Evolutionary conservation across 1,140 invertebrate genomes (phyloP).

Genomic region (Scaptomyza graminum): DNA sequence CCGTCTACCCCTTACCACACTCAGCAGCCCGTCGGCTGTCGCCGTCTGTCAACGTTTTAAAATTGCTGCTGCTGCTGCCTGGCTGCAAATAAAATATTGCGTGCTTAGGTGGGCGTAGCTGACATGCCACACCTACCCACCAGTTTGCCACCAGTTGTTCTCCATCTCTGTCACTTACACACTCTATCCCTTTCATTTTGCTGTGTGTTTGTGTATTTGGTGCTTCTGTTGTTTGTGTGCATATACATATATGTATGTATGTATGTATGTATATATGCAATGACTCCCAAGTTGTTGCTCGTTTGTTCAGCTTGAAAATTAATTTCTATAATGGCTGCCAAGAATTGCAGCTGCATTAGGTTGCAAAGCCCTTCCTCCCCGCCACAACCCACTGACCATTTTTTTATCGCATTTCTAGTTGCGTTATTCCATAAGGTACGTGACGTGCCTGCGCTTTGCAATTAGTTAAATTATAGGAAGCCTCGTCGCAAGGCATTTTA

Average conservation of each 20-base stretch:
- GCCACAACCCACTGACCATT: neutral
- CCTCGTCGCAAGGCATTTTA: slow-evolving; percentile 59
- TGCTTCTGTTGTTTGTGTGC: slow-evolving; percentile 47
- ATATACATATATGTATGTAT: slow-evolving; percentile 3
- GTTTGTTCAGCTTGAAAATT: slow-evolving; percentile 82
- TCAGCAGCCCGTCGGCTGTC: slow-evolving; percentile 57
- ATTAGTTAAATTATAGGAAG: slow-evolving; percentile 76
- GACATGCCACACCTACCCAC: slow-evolving; percentile 77
- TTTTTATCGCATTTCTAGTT: neutral
- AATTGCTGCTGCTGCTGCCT: slow-evolving; percentile 67
- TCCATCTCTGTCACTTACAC: neutral
- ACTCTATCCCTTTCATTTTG: neutral
- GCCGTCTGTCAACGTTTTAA: slow-evolving; percentile 74
- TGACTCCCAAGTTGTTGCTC: slow-evolving; percentile 81
- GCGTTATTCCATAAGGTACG: slow-evolving; percentile 47
- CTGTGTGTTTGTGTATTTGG: slow-evolving; percentile 32
- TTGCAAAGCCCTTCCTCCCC: slow-evolving; percentile 11
- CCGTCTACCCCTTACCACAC: slow-evolving; percentile 4
- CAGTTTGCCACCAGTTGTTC: slow-evolving; percentile 37
- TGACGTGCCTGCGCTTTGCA: slow-evolving; percentile 76
- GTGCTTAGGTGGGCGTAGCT: slow-evolving; percentile 78
- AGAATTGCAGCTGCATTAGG: slow-evolving; percentile 74
- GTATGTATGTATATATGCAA: slow-evolving; percentile 64
- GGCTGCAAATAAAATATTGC: slow-evolving; percentile 72
- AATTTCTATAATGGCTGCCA: slow-evolving; percentile 82